phyloP scores from a whole-genome alignment of 2,797 vertebrate species.

The Pristis pectinata region DNA sequence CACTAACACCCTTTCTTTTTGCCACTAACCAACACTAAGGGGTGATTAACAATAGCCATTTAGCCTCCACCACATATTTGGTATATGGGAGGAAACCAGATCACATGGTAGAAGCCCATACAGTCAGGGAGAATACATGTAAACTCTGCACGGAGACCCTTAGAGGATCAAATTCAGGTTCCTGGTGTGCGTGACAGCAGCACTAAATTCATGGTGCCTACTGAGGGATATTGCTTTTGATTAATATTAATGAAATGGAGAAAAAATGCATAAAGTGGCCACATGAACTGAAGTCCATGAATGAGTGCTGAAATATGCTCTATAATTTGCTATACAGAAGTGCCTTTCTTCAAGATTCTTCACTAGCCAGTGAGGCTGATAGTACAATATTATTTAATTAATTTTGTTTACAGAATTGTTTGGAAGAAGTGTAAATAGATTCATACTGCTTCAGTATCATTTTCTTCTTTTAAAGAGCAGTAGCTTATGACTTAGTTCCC shows the following conservation, averaged over 20 bases:
- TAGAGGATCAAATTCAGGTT: too few species aligned
- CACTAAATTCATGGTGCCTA: neutral
- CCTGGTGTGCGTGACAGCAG: too few species aligned
- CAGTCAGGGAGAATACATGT: too few species aligned
- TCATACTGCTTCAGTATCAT: neutral
- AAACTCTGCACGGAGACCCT: too few species aligned
- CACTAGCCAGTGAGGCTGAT: neutral
- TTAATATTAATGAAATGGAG: neutral
- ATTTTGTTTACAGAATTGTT: neutral
- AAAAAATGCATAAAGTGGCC: neutral
- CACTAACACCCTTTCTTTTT: too few species aligned
- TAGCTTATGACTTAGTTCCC: neutral
- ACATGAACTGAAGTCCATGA: neutral
- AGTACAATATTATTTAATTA: neutral
- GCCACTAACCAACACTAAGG: too few species aligned
- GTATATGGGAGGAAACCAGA: too few species aligned
- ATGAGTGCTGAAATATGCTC: neutral
- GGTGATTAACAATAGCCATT: too few species aligned
- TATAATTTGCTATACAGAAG: neutral
- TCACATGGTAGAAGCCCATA: too few species aligned
- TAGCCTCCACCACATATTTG: too few species aligned
- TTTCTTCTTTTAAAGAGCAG: constrained; percentile 6
- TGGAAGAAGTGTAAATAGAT: neutral
- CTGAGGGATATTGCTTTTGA: neutral
- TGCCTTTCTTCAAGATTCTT: neutral